A percentile compares a stretch with the other conserved stretches of the same genome.
Conservation (phyloP, 2,888 invertebrate genomes). For the Nebria brevicollis region DNA sequence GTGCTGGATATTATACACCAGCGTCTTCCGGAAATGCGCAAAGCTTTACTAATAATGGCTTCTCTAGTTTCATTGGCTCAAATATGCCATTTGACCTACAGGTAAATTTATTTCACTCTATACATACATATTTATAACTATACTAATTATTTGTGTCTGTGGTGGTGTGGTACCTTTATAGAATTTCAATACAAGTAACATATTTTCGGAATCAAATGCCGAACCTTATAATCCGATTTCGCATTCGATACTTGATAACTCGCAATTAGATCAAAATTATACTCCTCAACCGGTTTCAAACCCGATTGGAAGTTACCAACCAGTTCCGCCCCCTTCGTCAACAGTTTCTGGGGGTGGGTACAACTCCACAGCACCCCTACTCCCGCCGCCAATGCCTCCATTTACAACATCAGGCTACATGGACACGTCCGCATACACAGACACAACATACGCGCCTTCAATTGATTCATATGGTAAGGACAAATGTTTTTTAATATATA, state of each 20-base stretch:
- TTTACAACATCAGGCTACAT: conserved; percentile 54
- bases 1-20: conserved; percentile 66
- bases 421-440: conserved; percentile 44
- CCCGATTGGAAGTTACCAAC: conserved; percentile 37
- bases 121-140: no score
- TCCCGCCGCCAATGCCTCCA: conserved; percentile 67
- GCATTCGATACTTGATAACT: conserved; percentile 21
- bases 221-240: conserved; percentile 48
- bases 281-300: conserved; percentile 40
- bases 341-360: neutral
- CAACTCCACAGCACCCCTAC: conserved; percentile 60
- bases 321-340: neutral
- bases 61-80: conserved; percentile 73
- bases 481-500: conserved; percentile 5
- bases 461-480: conserved; percentile 45
- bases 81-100: conserved; percentile 69
- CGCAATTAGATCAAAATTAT: conserved; percentile 45
- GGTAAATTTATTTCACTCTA: conserved; percentile 50
- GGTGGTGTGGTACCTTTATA: conserved; percentile 47
- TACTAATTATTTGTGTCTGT: no score
- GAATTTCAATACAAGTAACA: conserved; percentile 52
- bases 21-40: conserved; percentile 53
- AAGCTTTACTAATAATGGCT: conserved; percentile 64
- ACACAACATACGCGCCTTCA: conserved; percentile 49
- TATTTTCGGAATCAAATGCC: conserved; percentile 48